These are phyloP conservation scores for Caloenas nicobarica DNA, from an alignment of 2,113 vertebrate species.

Conservation along the genomic window DNA sequence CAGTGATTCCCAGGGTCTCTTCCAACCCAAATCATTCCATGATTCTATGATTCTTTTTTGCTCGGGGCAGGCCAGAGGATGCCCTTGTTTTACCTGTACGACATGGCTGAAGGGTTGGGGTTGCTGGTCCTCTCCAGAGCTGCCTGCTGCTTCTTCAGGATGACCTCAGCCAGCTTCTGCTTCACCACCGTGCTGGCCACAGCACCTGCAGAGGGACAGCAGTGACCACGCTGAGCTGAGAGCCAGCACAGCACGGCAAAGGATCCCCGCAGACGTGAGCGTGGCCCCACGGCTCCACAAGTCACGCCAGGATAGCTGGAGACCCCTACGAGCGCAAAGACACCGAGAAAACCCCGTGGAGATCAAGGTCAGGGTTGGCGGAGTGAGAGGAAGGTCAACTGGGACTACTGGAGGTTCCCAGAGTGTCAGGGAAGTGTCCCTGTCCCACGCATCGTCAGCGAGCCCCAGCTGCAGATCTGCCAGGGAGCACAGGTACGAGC, in stretches of 20 bases:
- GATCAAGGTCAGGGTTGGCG: not conserved
- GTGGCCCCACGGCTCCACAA: not conserved
- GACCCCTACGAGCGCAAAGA: not conserved
- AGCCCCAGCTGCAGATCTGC: no score
- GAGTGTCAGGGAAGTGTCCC: not conserved
- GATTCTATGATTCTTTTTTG: not conserved
- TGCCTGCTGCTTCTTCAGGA: constrained; percentile 91
- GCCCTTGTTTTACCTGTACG: constrained; percentile 78
- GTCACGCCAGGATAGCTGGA: not conserved
- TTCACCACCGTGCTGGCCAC: constrained; percentile 91
- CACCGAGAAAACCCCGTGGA: not conserved
- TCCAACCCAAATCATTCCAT: no score
- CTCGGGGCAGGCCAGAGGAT: not conserved
- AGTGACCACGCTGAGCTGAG: accelerated
- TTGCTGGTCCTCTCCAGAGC: constrained; percentile 80
- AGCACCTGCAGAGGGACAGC: constrained; percentile 76
- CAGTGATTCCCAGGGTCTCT: no score
- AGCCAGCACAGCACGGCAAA: accelerated
- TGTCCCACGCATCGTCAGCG: not conserved
- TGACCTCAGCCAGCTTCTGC: constrained; percentile 90
- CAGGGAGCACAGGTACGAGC: not conserved
- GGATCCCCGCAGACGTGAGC: not conserved
- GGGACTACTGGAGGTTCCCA: not conserved
- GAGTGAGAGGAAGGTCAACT: not conserved
- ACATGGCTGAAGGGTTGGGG: constrained; percentile 37